Conservation (phyloP, 2,797 vertebrate genomes). For the Bradypodion ventrale region DNA sequence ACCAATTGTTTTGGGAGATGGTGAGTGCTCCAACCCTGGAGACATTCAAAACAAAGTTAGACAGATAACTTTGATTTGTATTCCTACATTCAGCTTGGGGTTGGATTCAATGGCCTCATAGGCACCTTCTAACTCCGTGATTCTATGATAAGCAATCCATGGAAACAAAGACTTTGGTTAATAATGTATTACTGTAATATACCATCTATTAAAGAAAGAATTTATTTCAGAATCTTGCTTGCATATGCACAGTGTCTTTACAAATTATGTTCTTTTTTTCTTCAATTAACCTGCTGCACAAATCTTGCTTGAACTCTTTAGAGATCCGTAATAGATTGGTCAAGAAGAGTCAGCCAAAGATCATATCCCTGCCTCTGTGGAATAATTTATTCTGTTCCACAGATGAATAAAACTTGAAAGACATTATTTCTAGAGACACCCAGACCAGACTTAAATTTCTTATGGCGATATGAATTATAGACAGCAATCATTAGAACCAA, state of each 20-base stretch:
- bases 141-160: no score
- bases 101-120: no score
- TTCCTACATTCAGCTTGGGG: no score
- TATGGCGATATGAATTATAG: constrained; percentile 7
- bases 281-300: constrained; percentile 54
- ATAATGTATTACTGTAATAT: neutral
- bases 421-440: constrained; percentile 35
- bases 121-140: no score
- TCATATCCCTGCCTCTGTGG: constrained; percentile 33
- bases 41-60: no score
- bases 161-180: neutral
- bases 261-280: constrained; percentile 47
- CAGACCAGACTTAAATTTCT: constrained; percentile 24
- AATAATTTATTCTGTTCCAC: constrained; percentile 49
- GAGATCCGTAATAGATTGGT: constrained; percentile 30
- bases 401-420: constrained; percentile 32
- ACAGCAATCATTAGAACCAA: constrained; percentile 35
- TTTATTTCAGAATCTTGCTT: constrained; percentile 18
- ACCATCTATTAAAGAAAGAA: constrained; percentile 11
- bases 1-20: no score
- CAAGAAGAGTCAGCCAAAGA: constrained; percentile 46
- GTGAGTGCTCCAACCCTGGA: no score
- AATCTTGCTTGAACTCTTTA: constrained; percentile 45
- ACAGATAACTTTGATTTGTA: no score
- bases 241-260: constrained; percentile 36